Conservation (phyloP, 2,888 invertebrate species). For the Diaperis boleti region DNA sequence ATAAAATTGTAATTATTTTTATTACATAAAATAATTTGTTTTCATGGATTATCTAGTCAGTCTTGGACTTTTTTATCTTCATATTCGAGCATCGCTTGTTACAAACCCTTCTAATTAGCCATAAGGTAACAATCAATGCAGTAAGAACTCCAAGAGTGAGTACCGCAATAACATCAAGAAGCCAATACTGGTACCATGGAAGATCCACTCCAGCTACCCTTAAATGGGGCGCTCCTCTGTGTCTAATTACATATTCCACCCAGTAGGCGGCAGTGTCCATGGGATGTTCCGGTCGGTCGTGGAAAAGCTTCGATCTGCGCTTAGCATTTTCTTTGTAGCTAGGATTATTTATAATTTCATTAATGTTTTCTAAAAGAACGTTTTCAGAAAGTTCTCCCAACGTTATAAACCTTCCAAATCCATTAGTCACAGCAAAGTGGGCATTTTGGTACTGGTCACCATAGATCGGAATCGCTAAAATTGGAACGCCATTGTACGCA, state of each 20-base stretch:
- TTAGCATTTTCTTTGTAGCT: constrained; percentile 29
- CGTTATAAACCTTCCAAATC: constrained; percentile 8
- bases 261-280: constrained; percentile 47
- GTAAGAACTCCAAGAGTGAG: neutral
- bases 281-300: constrained; percentile 41
- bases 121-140: neutral
- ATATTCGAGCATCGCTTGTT: no score
- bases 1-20: no score
- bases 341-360: constrained; percentile 23
- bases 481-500: constrained; percentile 22
- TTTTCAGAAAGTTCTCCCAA: constrained; percentile 22
- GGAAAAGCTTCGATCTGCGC: constrained; percentile 35
- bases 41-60: no score
- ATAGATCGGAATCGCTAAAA: constrained; percentile 33
- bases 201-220: constrained; percentile 42
- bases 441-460: constrained; percentile 37
- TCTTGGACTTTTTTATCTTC: no score
- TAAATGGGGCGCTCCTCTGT: constrained; percentile 35
- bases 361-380: neutral
- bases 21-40: no score
- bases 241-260: constrained; percentile 44
- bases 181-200: constrained; percentile 44
- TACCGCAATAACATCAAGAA: constrained; percentile 38
- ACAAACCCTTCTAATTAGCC: no score
- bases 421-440: neutral